A percentile compares a stretch with the other conserved stretches of the same genome.
Evolutionary conservation across 1,140 invertebrate genomes (phyloP).

Genomic region (Chironomus tepperi): DNA sequence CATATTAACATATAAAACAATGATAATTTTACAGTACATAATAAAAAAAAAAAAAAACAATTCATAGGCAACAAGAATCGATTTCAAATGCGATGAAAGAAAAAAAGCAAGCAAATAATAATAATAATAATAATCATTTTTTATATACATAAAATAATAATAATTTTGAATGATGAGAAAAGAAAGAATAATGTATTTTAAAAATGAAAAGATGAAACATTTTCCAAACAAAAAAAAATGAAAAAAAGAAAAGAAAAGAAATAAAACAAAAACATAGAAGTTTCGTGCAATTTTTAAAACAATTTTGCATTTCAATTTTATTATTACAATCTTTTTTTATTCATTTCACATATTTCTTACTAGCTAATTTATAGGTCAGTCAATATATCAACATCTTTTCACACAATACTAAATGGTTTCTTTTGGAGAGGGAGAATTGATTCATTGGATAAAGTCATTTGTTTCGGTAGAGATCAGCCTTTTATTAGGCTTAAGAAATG

Average conservation of each 20-base stretch:
- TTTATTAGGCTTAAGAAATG: too few relatives aligned
- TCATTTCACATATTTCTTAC: neutral
- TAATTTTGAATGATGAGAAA: neutral
- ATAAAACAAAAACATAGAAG: neutral
- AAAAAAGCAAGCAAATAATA: neutral
- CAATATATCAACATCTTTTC: too few relatives aligned
- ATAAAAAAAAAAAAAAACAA: neutral
- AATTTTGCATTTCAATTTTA: neutral
- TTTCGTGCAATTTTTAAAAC: conserved; percentile 9
- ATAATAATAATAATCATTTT: neutral
- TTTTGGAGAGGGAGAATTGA: too few relatives aligned
- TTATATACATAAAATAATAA: neutral
- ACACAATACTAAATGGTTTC: too few relatives aligned
- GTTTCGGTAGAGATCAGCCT: too few relatives aligned
- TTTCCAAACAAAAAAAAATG: neutral
- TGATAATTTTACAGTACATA: neutral
- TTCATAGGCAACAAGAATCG: neutral
- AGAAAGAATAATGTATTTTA: conserved; percentile 1
- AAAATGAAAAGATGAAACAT: neutral
- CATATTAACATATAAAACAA: neutral
- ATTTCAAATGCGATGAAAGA: neutral
- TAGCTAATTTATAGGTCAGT: too few relatives aligned
- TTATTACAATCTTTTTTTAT: neutral
- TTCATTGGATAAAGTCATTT: too few relatives aligned
- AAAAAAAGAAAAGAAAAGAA: neutral